Evolutionary conservation across 2,888 invertebrate genomes (phyloP), one percentile per base, ranked within the genome.

Genomic region (Dioctria rufipes): DNA sequence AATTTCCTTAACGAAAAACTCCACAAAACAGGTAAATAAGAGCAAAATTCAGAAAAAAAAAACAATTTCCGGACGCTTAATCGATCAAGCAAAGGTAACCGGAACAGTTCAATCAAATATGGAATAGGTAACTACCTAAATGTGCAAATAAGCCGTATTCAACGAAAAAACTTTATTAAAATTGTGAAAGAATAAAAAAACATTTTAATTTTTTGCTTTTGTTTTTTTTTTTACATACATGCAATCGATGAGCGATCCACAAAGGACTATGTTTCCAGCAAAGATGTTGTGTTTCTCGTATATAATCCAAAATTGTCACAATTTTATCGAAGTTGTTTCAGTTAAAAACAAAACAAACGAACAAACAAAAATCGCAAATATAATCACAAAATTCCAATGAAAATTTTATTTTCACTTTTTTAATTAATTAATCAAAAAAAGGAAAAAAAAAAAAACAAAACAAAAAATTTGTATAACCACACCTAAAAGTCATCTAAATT

Each of bases 381-480:
- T 25, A 25, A 25, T 25, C 25, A 25, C 25, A 40, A 65, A 65
- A 65, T 65, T 40, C 42, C 65, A 65, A 42, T 11, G 39, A 65
- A 65, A 25, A 25, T 46, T 67, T 25, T 67, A 9, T 67, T 67
- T 67, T 67, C 67, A 67, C 67, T 67, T 67, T 67, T 37, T 67
- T 67, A 67, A 67, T 67, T 67, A 13, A 13, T 43, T 25, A 25
- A 25, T 25, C 25, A 25, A 25, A 25, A 25, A 25, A 25, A 25
- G 25, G 25, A 2, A 25, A 25, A 25, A 2, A 25, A 25, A 25
- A 25, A 25, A 25, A 25, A 25, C 25, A 25, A 25, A 25, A 25
- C 25, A 25, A 25, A 46, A 67, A 67, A 67, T 67, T 67, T 67
- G 67, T 43, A 67, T 67, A 67, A 46, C 25, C 67, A 67, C 67